Conservation (phyloP, 2,113 vertebrate genomes). For the Pelecanus crispus region DNA sequence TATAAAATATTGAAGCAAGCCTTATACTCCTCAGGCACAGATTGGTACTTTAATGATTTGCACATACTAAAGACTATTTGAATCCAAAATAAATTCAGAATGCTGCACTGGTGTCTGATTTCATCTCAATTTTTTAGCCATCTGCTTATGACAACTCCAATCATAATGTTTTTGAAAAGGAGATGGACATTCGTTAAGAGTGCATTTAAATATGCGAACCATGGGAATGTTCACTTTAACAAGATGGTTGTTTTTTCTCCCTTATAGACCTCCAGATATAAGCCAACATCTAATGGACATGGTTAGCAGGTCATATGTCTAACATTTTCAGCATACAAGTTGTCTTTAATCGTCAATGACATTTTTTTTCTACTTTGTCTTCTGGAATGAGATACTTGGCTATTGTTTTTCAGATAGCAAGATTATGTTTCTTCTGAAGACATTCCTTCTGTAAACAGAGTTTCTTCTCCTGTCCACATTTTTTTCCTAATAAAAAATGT, state of each 20-base stretch:
- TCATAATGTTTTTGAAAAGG: not conserved
- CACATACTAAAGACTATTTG: conserved; percentile 57
- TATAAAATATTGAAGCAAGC: conserved; percentile 72
- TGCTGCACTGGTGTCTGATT: conserved; percentile 23
- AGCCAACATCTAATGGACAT: not conserved
- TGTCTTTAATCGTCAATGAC: not conserved
- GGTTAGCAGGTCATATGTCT: not conserved
- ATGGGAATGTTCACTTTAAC: not conserved
- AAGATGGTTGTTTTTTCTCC: not conserved
- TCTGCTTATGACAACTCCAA: conserved; percentile 17
- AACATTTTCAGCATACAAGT: not conserved
- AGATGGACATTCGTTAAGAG: not conserved
- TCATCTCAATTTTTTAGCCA: conserved; percentile 16
- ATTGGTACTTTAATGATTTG: conserved; percentile 58
- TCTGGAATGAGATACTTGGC: not conserved
- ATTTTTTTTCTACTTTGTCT: not conserved
- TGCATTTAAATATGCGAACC: not conserved
- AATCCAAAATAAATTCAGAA: conserved; percentile 62
- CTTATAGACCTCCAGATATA: not conserved
- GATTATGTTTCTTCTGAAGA: not conserved
- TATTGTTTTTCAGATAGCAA: not conserved
- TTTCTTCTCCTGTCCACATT: not conserved
- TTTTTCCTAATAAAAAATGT: not conserved
- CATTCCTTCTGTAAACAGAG: not conserved
- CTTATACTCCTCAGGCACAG: conserved; percentile 31